These are phyloP conservation scores for Ephestia elutella DNA, from an alignment of 1,140 invertebrate species.

Conservation along the genomic window DNA sequence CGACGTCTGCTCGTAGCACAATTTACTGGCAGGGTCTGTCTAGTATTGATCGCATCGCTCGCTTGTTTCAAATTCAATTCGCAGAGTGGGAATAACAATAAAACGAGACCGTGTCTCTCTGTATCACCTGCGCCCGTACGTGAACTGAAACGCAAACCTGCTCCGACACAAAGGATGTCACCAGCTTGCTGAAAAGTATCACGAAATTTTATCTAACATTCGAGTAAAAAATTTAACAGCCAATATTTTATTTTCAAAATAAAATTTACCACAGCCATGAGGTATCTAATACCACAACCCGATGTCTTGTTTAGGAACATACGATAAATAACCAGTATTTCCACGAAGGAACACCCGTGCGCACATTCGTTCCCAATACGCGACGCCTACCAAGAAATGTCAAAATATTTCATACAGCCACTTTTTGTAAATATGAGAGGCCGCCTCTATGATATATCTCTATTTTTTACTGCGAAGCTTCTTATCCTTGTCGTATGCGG, in stretches of 20 bases:
- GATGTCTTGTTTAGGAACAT: constrained; percentile 11
- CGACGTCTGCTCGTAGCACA: background rate
- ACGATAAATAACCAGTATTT: constrained; percentile 30
- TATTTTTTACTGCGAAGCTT: constrained; percentile 48
- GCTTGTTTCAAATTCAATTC: constrained; percentile 71
- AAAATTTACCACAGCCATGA: background rate
- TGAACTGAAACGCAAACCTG: constrained; percentile 36
- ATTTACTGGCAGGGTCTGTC: constrained; percentile 10
- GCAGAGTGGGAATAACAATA: constrained; percentile 69
- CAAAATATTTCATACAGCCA: constrained; percentile 63
- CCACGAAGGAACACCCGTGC: constrained; percentile 48
- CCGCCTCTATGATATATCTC: constrained; percentile 53
- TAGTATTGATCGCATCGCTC: constrained; percentile 50
- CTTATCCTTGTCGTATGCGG: constrained; percentile 33
- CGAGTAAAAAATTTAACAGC: no score
- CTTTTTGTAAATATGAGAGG: constrained; percentile 46
- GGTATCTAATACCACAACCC: background rate
- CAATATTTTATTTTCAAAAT: background rate
- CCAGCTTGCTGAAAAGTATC: background rate
- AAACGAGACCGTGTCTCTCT: constrained; percentile 54
- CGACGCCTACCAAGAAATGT: constrained; percentile 60
- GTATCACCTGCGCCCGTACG: constrained; percentile 58
- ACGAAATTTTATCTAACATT: background rate
- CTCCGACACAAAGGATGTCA: background rate
- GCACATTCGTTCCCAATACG: constrained; percentile 24